phyloP scores from a whole-genome alignment of 92 coral and sea anemone species.

The Palythoa heliodiscus region DNA sequence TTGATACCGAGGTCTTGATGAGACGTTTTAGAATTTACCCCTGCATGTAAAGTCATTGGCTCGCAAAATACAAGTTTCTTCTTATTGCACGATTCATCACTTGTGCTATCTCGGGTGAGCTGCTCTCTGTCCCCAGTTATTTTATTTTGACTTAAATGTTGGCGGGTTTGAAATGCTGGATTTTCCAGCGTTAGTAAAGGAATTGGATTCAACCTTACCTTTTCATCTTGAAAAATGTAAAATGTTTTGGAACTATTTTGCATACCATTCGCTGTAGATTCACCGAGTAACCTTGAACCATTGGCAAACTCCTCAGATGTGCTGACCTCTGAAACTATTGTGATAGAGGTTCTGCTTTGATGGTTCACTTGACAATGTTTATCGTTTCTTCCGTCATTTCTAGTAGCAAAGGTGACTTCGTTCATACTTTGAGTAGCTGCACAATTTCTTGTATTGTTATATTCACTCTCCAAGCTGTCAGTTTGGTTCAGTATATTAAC shows the following conservation, averaged over 20 bases:
- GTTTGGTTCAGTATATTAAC: not conserved
- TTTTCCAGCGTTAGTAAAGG: too few relatives aligned
- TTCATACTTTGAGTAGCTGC: not conserved
- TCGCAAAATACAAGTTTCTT: not conserved
- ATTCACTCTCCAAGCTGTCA: not conserved
- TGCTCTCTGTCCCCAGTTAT: too few relatives aligned
- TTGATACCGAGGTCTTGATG: not conserved
- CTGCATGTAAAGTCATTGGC: not conserved
- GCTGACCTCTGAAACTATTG: constrained; percentile 1
- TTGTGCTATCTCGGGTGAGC: not conserved
- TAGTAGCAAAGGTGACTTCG: not conserved
- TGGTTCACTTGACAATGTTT: not conserved
- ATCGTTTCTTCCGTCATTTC: not conserved
- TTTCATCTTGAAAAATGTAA: too few relatives aligned
- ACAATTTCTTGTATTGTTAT: not conserved
- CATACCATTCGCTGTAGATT: not conserved
- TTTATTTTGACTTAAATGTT: too few relatives aligned
- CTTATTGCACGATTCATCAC: not conserved
- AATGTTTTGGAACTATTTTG: not conserved
- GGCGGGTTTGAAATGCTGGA: too few relatives aligned
- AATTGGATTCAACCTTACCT: too few relatives aligned
- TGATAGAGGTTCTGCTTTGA: not conserved
- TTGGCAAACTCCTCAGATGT: constrained; percentile 8
- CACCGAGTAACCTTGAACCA: not conserved
- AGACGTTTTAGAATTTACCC: not conserved